Percentiles rank a stretch among this genome's conserved stretches.
Evolutionary conservation across 2,797 vertebrate species (phyloP).

Genomic region (Erpetoichthys calabaricus): DNA sequence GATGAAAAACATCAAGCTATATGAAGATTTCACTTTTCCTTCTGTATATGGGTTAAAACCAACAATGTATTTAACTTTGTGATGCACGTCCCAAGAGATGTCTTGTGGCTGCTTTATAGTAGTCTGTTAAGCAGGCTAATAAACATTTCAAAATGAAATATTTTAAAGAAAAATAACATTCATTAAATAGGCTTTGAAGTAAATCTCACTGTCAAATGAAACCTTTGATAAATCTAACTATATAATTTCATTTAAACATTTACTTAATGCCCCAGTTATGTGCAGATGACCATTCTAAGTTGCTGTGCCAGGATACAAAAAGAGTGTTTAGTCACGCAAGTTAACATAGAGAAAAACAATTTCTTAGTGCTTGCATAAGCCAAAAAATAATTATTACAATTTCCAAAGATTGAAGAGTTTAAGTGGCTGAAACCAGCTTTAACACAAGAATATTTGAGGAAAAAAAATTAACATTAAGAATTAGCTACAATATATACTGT

Average conservation of each 20-base stretch:
- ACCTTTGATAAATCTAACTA: conserved; percentile 10
- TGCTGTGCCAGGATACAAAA: conserved; percentile 12
- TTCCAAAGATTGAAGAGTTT: conserved; percentile 41
- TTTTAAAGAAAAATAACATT: conserved; percentile 2
- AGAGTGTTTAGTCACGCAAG: conserved; percentile 21
- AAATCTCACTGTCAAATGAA: not conserved
- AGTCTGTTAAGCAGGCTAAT: too few relatives aligned
- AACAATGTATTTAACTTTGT: too few relatives aligned
- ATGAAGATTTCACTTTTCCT: too few relatives aligned
- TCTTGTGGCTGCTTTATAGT: too few relatives aligned
- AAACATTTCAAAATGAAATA: not conserved
- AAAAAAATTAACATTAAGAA: too few relatives aligned
- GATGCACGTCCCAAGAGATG: too few relatives aligned
- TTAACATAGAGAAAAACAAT: conserved; percentile 18
- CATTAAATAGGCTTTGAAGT: not conserved
- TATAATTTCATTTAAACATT: conserved; percentile 13
- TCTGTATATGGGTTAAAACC: too few relatives aligned
- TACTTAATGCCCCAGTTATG: conserved; percentile 21
- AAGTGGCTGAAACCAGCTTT: conserved; percentile 34
- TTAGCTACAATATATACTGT: not conserved
- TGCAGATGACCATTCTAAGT: conserved; percentile 25
- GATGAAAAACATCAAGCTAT: too few relatives aligned
- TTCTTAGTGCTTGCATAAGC: conserved; percentile 27
- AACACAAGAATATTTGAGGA: conserved; percentile 3
- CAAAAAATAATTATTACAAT: conserved; percentile 48